These are phyloP conservation scores for Alethe diademata DNA, from an alignment of 2,113 vertebrate genomes.

Conservation along the genomic window DNA sequence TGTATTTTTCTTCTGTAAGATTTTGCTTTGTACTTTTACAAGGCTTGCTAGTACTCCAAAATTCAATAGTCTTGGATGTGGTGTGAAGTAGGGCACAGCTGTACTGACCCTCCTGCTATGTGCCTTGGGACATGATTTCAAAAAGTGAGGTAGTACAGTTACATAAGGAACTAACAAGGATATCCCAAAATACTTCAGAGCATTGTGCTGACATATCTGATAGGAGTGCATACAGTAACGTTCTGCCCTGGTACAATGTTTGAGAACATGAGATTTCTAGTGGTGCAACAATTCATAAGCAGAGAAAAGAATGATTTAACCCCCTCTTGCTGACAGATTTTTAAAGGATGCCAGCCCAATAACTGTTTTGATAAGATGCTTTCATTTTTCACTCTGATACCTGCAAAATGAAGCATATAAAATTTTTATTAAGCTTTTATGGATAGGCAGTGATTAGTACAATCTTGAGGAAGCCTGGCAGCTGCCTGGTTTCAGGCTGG, in stretches of 20 bases:
- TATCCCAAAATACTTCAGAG: constrained; percentile 25
- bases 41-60: background rate
- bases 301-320: background rate
- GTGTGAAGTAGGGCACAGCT: constrained; percentile 20
- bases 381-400: background rate
- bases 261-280: background rate
- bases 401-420: background rate
- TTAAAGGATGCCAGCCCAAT: background rate
- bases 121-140: constrained; percentile 26
- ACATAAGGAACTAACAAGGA: constrained; percentile 21
- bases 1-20: background rate
- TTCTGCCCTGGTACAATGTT: background rate
- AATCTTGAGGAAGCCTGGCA: background rate
- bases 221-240: background rate
- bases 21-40: background rate
- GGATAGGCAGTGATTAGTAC: background rate
- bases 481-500: background rate
- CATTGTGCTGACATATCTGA: background rate
- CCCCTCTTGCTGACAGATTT: background rate
- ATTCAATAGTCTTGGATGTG: background rate
- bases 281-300: background rate
- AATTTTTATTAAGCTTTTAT: background rate
- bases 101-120: background rate
- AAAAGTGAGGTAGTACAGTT: background rate
- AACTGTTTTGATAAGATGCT: background rate